Conservation (phyloP, 2,797 vertebrate species). For the Tadarida brasiliensis region DNA sequence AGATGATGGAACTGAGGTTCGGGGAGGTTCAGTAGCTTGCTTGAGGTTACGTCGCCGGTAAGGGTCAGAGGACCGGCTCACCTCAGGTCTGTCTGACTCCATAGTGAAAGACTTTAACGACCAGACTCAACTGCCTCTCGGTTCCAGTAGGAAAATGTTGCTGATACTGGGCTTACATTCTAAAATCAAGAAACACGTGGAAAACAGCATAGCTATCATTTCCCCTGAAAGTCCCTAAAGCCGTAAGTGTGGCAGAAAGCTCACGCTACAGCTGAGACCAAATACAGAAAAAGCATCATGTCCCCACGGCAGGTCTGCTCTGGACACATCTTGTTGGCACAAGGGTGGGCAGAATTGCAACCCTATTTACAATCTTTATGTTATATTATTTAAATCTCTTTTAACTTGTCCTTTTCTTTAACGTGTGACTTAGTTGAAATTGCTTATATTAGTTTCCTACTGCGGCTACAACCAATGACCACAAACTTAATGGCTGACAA, state of each 20-base stretch:
- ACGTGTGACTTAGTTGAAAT: constrained; percentile 15
- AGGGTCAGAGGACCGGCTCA: not conserved
- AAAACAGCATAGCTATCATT: not conserved
- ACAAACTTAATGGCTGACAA: constrained; percentile 1
- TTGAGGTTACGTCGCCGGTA: not conserved
- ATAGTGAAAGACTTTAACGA: not conserved
- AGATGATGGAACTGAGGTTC: not conserved
- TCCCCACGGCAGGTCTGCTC: not conserved
- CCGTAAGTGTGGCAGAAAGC: not conserved
- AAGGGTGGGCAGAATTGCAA: not conserved
- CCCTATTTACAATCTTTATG: not conserved
- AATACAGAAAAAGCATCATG: not conserved
- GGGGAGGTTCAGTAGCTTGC: not conserved
- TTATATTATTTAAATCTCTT: not conserved
- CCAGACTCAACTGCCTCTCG: not conserved
- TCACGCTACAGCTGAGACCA: not conserved
- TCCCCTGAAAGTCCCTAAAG: not conserved
- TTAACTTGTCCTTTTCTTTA: not conserved
- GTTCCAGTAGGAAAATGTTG: not conserved
- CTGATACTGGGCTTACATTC: not conserved
- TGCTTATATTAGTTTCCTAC: not conserved
- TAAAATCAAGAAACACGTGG: not conserved
- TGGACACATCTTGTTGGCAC: not conserved
- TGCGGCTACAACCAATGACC: not conserved
- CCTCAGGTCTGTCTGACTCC: not conserved